A percentile compares a stretch with the other conserved stretches of the same genome.
These are phyloP conservation scores for Drosophila sturtevanti DNA, from an alignment of 1,140 invertebrate genomes.

Conservation along the genomic window DNA sequence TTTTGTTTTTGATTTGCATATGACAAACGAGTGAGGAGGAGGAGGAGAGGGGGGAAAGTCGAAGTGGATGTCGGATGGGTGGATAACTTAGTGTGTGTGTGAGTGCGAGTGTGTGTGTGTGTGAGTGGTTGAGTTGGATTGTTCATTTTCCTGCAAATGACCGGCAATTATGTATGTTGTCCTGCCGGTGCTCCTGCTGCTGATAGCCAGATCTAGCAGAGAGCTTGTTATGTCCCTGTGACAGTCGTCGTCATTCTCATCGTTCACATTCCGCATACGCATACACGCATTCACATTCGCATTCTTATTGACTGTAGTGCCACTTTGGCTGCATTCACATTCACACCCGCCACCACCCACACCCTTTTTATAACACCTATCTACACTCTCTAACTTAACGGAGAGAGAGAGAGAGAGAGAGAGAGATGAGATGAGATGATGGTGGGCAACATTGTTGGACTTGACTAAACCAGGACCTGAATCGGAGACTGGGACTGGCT, in stretches of 20 bases:
- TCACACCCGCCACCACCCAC: constrained; percentile 4
- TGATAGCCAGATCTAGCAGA: constrained; percentile 47
- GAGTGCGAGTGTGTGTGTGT: not conserved
- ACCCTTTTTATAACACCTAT: constrained; percentile 12
- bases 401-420: too few species aligned
- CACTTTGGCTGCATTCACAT: constrained; percentile 61
- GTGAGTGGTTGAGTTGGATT: constrained; percentile 8
- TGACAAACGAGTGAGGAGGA: constrained; percentile 45
- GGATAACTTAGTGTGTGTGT: not conserved
- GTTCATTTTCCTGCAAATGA: constrained; percentile 78
- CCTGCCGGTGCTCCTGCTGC: constrained; percentile 18
- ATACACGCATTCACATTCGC: constrained; percentile 25
- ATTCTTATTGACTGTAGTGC: constrained; percentile 78
- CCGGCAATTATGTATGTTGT: constrained; percentile 76
- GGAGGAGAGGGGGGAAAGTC: not conserved
- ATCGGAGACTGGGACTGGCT: constrained; percentile 25
- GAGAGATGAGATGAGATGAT: not conserved
- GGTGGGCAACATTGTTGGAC: constrained; percentile 59
- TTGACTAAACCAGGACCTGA: not conserved
- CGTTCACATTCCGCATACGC: constrained; percentile 29
- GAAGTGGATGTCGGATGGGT: not conserved
- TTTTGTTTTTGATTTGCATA: constrained; percentile 80
- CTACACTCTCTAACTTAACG: constrained; percentile 2
- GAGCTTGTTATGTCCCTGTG: constrained; percentile 66
- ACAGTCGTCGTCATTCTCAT: constrained; percentile 55